Evolutionary conservation across 2,888 invertebrate genomes (phyloP).

Genomic region (Listrodromus nycthemerus): DNA sequence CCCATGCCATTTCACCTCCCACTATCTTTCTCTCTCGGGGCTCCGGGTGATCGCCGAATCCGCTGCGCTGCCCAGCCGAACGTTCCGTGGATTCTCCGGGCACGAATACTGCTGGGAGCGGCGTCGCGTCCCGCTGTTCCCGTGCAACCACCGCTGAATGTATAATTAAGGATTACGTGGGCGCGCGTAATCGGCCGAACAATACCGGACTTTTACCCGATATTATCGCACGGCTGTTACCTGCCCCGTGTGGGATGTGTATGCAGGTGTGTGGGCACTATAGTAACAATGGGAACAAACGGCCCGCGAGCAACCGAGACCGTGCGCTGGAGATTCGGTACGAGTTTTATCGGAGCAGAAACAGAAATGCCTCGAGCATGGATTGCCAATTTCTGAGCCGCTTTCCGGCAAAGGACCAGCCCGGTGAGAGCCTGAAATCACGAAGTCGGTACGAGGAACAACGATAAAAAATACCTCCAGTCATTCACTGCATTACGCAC

Average conservation of each 20-base stretch:
- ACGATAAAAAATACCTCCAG: not conserved
- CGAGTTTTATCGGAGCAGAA: constrained; percentile 15
- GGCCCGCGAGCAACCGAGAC: constrained; percentile 2
- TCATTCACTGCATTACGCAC: not conserved
- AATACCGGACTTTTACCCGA: constrained; percentile 70
- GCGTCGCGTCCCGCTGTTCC: constrained; percentile 54
- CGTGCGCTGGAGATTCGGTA: constrained; percentile 24
- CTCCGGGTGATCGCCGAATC: constrained; percentile 46
- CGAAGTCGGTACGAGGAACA: not conserved
- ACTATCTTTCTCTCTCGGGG: constrained; percentile 38
- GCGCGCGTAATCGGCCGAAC: constrained; percentile 70
- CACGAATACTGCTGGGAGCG: constrained; percentile 60
- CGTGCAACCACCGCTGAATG: constrained; percentile 66
- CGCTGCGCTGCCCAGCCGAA: constrained; percentile 19
- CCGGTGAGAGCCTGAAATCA: not conserved
- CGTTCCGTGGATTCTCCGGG: constrained; percentile 44
- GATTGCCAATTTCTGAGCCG: constrained; percentile 1
- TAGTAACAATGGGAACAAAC: constrained; percentile 52
- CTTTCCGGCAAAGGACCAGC: not conserved
- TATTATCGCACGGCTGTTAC: constrained; percentile 65
- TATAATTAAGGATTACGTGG: constrained; percentile 73
- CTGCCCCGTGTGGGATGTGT: constrained; percentile 32
- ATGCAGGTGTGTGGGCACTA: constrained; percentile 26
- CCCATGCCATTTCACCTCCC: constrained; percentile 14
- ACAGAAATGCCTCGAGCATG: not conserved